Percentiles rank a stretch among this genome's conserved stretches.
phyloP scores from a whole-genome alignment of 2,888 invertebrate genomes.

The Autographa gamma region DNA sequence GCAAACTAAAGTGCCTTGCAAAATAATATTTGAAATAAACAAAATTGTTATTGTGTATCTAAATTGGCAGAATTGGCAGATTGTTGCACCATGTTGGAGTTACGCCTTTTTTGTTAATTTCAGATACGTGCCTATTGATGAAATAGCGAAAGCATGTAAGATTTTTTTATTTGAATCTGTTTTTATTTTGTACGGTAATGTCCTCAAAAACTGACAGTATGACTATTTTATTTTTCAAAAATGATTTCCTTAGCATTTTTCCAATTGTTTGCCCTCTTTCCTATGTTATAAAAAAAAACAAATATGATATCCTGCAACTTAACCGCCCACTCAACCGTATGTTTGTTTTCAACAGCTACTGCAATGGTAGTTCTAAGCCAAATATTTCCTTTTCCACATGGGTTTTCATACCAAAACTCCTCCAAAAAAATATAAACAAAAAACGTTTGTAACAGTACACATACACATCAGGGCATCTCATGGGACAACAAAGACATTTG shows the following conservation, averaged over 20 bases:
- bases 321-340: too few species aligned
- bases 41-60: neutral
- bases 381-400: neutral
- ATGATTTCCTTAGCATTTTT: too few species aligned
- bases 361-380: too few species aligned
- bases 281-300: too few species aligned
- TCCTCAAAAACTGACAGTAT: too few species aligned
- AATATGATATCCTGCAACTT: too few species aligned
- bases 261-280: too few species aligned
- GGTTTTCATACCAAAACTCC: neutral
- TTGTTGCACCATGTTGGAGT: neutral
- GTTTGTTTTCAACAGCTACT: too few species aligned
- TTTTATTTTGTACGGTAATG: too few species aligned
- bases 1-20: conserved; percentile 30
- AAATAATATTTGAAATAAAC: conserved; percentile 1
- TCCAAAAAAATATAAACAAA: conserved; percentile 19
- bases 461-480: conserved; percentile 34
- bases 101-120: neutral
- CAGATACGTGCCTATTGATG: neutral
- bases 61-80: neutral
- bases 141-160: neutral
- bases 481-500: conserved; percentile 49
- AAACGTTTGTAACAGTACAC: conserved; percentile 29
- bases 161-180: neutral
- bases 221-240: too few species aligned